A percentile compares a stretch with the other conserved stretches of the same genome.
Evolutionary conservation across 2,113 vertebrate species (phyloP).

Genomic region (Xenopus tropicalis): DNA sequence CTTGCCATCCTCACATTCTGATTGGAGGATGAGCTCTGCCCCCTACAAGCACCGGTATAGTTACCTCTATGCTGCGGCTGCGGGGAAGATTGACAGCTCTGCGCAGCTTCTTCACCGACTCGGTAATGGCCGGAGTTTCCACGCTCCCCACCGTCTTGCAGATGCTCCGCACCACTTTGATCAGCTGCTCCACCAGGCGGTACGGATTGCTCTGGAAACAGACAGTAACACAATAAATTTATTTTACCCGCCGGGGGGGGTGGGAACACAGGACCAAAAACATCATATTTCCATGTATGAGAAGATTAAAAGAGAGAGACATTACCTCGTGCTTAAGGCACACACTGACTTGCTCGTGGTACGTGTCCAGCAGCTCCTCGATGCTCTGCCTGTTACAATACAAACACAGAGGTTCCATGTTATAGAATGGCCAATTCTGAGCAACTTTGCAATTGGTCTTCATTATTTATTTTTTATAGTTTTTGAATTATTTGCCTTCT

Average conservation of each 20-base stretch:
- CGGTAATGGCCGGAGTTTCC: conserved; percentile 81
- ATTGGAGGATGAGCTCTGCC: no score
- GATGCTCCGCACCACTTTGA: conserved; percentile 86
- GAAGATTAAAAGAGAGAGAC: no score
- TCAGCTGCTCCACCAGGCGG: conserved; percentile 80
- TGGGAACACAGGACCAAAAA: no score
- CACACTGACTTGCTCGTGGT: conserved; percentile 78
- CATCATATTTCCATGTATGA: no score
- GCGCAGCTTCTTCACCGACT: conserved; percentile 80
- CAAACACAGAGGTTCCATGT: neutral
- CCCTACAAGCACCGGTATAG: neutral
- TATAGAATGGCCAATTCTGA: no score
- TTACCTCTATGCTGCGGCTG: conserved; percentile 79
- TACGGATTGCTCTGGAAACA: conserved; percentile 75
- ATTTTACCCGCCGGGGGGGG: no score
- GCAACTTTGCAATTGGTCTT: no score
- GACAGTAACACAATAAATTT: no score
- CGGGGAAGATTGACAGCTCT: conserved; percentile 82
- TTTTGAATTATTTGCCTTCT: no score
- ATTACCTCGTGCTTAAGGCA: conserved; percentile 83
- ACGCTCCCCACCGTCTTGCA: conserved; percentile 86
- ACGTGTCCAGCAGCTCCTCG: conserved; percentile 80
- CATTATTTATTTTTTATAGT: no score
- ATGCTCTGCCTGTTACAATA: conserved; percentile 72
- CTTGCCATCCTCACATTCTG: no score